Percentiles rank a stretch among this genome's conserved stretches.
These are phyloP conservation scores for Platyura marginata DNA, from an alignment of 1,140 invertebrate species.

Conservation along the genomic window DNA sequence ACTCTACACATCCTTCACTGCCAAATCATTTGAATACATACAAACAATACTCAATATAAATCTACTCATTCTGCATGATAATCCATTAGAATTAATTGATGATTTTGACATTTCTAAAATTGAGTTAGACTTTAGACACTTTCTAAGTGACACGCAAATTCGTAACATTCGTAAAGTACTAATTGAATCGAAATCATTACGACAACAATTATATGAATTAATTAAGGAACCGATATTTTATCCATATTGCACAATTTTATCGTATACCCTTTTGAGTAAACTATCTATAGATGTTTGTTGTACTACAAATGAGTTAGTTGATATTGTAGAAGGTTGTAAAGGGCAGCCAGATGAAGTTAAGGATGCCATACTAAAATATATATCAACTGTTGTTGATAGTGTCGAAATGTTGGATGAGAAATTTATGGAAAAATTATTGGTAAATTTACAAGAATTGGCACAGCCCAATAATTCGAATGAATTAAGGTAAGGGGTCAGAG, in stretches of 20 bases:
- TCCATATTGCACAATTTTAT: conserved; percentile 6
- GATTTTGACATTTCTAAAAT: too few species aligned
- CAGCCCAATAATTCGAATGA: conserved; percentile 3
- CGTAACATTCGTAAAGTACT: conserved; percentile 2
- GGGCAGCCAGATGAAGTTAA: conserved; percentile 6
- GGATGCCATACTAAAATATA: conserved; percentile 5
- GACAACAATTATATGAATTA: conserved; percentile 3
- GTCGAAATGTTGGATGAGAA: conserved; percentile 4
- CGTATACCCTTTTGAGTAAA: conserved; percentile 7
- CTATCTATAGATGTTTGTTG: conserved; percentile 4
- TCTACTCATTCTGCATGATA: not conserved
- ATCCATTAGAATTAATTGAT: not conserved
- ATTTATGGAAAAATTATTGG: conserved; percentile 3
- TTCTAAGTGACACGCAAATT: too few species aligned
- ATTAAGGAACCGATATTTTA: conserved; percentile 4
- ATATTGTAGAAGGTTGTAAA: conserved; percentile 1
- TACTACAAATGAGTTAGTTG: conserved; percentile 6
- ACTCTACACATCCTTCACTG: not conserved
- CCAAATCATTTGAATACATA: not conserved
- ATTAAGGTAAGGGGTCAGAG: not conserved
- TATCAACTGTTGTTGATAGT: conserved; percentile 4
- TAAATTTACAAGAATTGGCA: conserved; percentile 7
- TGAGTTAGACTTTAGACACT: too few species aligned
- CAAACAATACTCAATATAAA: not conserved
- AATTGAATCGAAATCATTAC: conserved; percentile 4